A percentile compares a stretch with the other conserved stretches of the same genome.
phyloP scores from a whole-genome alignment of 2,888 invertebrate species.

The Phaonia tiefii region DNA sequence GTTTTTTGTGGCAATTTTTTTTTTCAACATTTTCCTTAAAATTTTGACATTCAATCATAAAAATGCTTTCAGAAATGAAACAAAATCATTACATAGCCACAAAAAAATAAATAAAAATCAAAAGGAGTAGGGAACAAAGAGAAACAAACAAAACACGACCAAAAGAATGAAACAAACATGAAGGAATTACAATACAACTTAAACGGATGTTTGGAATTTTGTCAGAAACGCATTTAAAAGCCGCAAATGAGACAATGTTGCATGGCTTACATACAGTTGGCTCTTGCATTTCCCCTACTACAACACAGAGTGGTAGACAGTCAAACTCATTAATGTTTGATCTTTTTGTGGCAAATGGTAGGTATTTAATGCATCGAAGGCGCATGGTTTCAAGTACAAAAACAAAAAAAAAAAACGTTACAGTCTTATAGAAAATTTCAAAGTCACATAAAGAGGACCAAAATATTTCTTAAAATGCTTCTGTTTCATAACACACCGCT shows the following conservation, averaged over 20 bases:
- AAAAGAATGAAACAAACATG: constrained; percentile 19
- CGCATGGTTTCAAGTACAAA: constrained; percentile 68
- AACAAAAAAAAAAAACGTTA: constrained; percentile 48
- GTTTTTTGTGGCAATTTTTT: background rate
- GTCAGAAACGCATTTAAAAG: constrained; percentile 61
- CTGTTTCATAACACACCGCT: constrained; percentile 65
- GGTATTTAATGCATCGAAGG: constrained; percentile 71
- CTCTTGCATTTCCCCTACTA: no score
- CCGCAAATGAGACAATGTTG: constrained; percentile 64
- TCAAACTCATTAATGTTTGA: constrained; percentile 62
- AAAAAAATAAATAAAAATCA: constrained; percentile 11
- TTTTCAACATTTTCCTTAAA: constrained; percentile 38
- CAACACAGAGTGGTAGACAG: background rate
- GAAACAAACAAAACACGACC: constrained; percentile 28
- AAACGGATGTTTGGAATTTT: constrained; percentile 69
- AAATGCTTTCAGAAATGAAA: constrained; percentile 56
- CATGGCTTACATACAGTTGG: background rate
- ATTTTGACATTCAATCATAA: constrained; percentile 68
- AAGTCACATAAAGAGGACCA: constrained; percentile 29
- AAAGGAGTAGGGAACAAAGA: constrained; percentile 19
- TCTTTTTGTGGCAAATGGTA: constrained; percentile 60
- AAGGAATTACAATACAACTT: constrained; percentile 54
- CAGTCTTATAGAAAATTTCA: background rate
- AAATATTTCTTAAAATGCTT: constrained; percentile 59
- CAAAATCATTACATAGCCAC: constrained; percentile 15